Base-by-base conservation (phyloP, 2,888 invertebrate species). In the Epirrita christyi region DNA sequence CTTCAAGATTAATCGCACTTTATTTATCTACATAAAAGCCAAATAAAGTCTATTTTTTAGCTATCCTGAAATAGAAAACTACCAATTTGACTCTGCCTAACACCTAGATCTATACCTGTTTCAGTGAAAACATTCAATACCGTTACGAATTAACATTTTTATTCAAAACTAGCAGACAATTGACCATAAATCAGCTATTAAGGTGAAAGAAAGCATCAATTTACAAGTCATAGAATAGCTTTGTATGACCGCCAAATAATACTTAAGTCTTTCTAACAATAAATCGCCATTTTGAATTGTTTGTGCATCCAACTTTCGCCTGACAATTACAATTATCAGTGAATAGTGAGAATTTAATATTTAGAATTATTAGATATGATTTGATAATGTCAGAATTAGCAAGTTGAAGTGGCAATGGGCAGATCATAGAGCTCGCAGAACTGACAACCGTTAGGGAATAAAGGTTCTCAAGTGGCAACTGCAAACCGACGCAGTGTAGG, bases 131-230 rank as follows among this genome's bases (percentile, higher is more conserved):
- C 41, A 46, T 42, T 38, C 10, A 45, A 27, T 29, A 28, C 57
- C 52, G 54, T 59, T 61, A 50, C 36, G 40, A 55, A 61, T 64
- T 61, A 47, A 38, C 52, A 64, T 61, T 57, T 55, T 57, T 61
- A 61, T 50, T 46, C 48, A 56, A 58, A 55, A 52, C 10, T 4
- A 6, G 14, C 44, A 52, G 51, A 63, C 55, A 61, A 63, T 63
- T 29, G 48, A 47, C 43, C 55, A 63, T 67, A 63, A 64, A 64
- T 61, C 47, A 46, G 55, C 61, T 44, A 67, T 67, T 67, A 64
- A 64, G 61, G 57, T 37, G 59, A 59, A 64, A 67, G 66, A 67
- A 67, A 67, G 63, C 59, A 55, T 47, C 55, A 54, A 38, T 53
- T 57, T 13, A 32, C 52, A 50, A 48, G 43, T 50, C 41, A 11